Evolutionary conservation across 2,113 vertebrate species (phyloP), one percentile per base, ranked within the genome.

Genomic region (Aspiorhynchus laticeps): DNA sequence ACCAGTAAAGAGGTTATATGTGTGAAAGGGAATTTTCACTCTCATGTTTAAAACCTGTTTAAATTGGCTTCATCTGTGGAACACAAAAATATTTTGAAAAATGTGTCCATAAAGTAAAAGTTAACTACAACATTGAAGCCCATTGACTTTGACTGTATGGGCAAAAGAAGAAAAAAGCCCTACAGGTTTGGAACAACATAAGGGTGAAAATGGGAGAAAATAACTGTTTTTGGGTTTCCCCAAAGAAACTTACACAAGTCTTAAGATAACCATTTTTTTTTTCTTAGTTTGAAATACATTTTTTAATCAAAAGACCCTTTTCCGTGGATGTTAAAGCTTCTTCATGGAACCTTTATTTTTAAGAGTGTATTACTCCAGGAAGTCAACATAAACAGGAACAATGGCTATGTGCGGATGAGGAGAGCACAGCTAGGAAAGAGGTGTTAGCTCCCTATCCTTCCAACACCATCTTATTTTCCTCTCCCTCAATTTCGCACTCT

Each of bases 391-490:
- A 88, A 88, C 56, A 61, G 56, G 56, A 61, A 61, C 90, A 80
- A 88, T 89, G 81, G 90, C 85, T 90, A 90, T 87, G 90, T 78
- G 84, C 86, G 41, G 77, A 73, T 87, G 90, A 92, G 90, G 91
- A 91, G 87, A 88, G 90, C 91, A 79, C 90, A 91, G 92, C 90
- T 93, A 91, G 91, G 75, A 77, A 87, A 75, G 90, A 91, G 93
- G 91, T 94, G 91, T 93, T 90, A 93, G 88, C 89, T 89, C 89
- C 90, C 91, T 90, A 91, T 90, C 92, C 84, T 90, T 91, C 92
- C 92, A 93, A 95, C 92, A 94, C 94, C 93, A 93, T 95, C 94
- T 95, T 95, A 93, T 94, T 94, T 94, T 94, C 93, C 93, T 93
- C 93, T 94, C 93, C 93, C 94, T 95, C 94, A 95, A 95, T 96